phyloP scores from a whole-genome alignment of 2,113 vertebrate genomes.

The Galbula dea region DNA sequence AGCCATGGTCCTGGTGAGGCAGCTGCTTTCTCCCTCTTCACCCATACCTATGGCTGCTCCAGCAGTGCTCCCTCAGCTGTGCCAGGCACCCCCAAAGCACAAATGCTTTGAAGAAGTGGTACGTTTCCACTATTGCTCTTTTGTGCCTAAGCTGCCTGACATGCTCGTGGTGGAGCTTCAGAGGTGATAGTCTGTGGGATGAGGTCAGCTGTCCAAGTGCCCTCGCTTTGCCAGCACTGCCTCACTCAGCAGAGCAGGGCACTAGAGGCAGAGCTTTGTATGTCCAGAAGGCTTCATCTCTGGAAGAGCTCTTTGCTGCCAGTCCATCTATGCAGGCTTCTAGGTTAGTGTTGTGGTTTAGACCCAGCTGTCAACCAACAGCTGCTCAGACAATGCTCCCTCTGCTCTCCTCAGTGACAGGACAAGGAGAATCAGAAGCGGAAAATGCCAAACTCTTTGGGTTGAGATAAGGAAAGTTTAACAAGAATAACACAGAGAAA shows the following conservation, averaged over 20 bases:
- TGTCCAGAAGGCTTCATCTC: not conserved
- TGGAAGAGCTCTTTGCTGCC: not conserved
- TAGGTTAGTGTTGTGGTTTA: no score
- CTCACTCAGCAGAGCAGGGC: not conserved
- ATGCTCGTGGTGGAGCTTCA: not conserved
- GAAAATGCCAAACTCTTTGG: no score
- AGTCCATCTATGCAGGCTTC: not conserved
- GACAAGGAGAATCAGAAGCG: no score
- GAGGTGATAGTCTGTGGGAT: not conserved
- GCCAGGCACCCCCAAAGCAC: rapidly evolving
- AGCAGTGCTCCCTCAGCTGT: not conserved
- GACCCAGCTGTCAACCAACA: no score
- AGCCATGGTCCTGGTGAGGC: not conserved
- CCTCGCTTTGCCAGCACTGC: not conserved
- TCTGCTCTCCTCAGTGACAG: no score
- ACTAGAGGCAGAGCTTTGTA: not conserved
- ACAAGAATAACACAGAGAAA: no score
- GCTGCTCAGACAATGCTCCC: no score
- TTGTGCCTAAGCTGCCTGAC: not conserved
- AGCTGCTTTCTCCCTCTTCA: not conserved
- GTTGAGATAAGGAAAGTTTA: no score
- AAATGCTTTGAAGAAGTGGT: not conserved
- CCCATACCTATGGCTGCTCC: rapidly evolving
- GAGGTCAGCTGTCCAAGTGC: rapidly evolving
- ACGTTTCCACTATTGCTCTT: not conserved